Evolutionary conservation across 2,888 invertebrate genomes (phyloP), one percentile per base, ranked within the genome.

Genomic region (Lucinisca nassula): DNA sequence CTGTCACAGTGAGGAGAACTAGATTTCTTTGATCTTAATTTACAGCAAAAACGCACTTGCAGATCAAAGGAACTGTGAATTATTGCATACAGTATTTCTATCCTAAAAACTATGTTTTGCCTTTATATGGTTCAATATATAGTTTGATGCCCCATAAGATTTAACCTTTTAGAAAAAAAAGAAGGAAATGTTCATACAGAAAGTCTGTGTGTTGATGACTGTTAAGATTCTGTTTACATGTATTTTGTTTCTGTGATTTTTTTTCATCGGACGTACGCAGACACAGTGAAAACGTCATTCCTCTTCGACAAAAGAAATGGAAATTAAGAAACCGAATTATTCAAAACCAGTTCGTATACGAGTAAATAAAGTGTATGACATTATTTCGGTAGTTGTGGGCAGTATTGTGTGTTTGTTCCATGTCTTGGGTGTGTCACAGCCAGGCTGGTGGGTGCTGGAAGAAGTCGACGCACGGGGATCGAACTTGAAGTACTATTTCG

Each of bases 381-480:
- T 85, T 0, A 27, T 82, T n/a, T 51, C 85, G 14, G 35, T 72
- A 8, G 74, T 45, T 27, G 35, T 32, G 12, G 73, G 75, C 12
- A n/a, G 70, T 3, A 24, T 72, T 0, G 83, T 83, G 8, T 72
- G 80, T 8, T 17, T 84, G 3, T 35, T 87, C 12, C 85, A 85
- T 30, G 45, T 85, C 8, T 37, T 85, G 3, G 87, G 87, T 3
- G 82, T 81, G 24, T 55, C 73, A 4, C 74, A 85, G 30, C 87
- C 87, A 21, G 72, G 72, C 35, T 90, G 90, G 90, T 90, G 90
- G 90, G 67, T 85, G 14, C 80, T 90, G 40, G 81, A 87, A 30
- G 90, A 90, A 67, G 55, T 61, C 21, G 87, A 85, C 37, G 67
- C 38, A 3, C 38, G 55, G 35, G 80, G 81, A 0, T 37, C n/a